Conservation (phyloP, 2,888 invertebrate genomes). For the Volucella bombylans region DNA sequence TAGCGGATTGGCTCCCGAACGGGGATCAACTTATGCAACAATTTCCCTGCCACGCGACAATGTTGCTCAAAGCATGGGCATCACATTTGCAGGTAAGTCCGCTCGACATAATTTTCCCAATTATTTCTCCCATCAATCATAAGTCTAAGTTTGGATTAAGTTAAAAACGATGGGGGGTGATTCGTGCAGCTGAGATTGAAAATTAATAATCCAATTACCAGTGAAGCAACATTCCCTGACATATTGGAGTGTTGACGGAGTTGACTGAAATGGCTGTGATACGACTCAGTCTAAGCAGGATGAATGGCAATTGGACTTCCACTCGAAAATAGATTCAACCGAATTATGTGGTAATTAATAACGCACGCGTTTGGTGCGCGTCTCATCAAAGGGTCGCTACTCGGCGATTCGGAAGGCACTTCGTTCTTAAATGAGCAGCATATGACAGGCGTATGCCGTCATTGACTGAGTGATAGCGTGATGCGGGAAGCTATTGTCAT, state of each 20-base stretch:
- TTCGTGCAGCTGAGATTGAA: conserved; percentile 27
- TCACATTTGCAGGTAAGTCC: conserved; percentile 81
- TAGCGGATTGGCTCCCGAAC: conserved; percentile 82
- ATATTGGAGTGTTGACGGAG: conserved; percentile 63
- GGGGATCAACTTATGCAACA: conserved; percentile 82
- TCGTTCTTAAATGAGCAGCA: conserved; percentile 35
- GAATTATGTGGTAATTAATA: conserved; percentile 71
- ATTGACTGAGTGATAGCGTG: conserved; percentile 33
- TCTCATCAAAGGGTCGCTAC: conserved; percentile 50
- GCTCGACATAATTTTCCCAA: conserved; percentile 18
- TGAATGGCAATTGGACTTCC: conserved; percentile 54
- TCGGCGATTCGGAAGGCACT: conserved; percentile 6
- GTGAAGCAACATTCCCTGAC: conserved; percentile 45
- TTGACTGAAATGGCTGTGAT: background rate
- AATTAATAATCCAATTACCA: conserved; percentile 69
- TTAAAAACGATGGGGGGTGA: background rate
- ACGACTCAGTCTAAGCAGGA: conserved; percentile 7
- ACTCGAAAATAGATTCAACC: conserved; percentile 54
- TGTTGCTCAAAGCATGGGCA: conserved; percentile 80
- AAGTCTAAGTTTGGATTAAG: conserved; percentile 4
- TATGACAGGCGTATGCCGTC: conserved; percentile 56
- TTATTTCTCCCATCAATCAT: conserved; percentile 42
- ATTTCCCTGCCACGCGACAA: conserved; percentile 82
- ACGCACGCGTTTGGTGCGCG: conserved; percentile 55
- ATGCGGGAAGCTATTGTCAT: conserved; percentile 49